Evolutionary conservation across 2,113 vertebrate species (phyloP).

Genomic region (Nycticryphes semicollaris): DNA sequence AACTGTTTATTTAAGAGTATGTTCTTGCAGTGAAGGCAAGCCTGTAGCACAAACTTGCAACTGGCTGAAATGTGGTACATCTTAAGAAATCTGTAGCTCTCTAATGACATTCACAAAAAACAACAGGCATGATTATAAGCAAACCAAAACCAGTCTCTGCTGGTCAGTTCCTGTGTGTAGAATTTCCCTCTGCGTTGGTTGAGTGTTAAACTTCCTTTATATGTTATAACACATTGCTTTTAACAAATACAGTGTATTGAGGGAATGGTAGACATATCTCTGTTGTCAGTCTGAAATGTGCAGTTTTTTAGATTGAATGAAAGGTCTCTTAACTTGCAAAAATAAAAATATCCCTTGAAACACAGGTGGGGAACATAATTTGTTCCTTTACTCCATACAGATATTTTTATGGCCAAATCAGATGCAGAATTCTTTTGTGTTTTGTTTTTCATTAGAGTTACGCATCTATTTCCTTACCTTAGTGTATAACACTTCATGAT

Average conservation of each 20-base stretch:
- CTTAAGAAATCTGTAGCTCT: background rate
- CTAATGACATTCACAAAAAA: background rate
- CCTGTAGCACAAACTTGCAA: background rate
- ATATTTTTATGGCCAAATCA: background rate
- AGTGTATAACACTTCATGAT: background rate
- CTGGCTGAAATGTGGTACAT: background rate
- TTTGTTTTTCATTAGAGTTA: background rate
- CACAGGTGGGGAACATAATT: background rate
- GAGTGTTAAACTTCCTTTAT: background rate
- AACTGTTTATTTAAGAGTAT: background rate
- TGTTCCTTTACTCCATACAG: background rate
- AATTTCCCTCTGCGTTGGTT: background rate
- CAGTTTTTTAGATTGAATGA: background rate
- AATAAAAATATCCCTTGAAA: background rate
- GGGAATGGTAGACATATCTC: background rate
- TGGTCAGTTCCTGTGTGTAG: rapidly evolving
- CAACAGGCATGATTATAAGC: background rate
- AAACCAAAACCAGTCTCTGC: background rate
- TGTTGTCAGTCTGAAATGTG: background rate
- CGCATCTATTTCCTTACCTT: background rate
- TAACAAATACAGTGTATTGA: background rate
- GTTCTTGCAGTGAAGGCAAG: background rate
- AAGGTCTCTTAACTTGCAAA: background rate
- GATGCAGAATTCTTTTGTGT: background rate
- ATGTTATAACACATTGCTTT: background rate